Evolutionary conservation across 1,140 invertebrate species (phyloP), one percentile per base, ranked within the genome.

Genomic region (Drosophila tristis): DNA sequence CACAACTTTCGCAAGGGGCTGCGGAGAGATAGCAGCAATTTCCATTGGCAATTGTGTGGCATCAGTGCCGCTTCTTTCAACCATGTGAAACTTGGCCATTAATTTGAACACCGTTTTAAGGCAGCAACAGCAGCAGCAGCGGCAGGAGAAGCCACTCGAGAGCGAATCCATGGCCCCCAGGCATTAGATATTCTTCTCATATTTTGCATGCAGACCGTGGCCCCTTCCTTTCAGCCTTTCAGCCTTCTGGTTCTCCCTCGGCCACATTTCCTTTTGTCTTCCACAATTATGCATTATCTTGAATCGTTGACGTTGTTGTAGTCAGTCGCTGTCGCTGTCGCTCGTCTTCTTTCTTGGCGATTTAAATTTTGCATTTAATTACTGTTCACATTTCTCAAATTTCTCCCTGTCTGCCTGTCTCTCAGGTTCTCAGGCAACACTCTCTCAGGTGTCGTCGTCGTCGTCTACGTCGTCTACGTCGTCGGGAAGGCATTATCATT

Each of bases 31-130:
- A 73, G 49, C 61, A 49, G 73, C 73, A 75, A 75, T 75, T 82
- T 75, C 62, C 73, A 80, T 80, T 85, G 81, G 73, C 77, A 86
- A 85, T 85, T 85, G 80, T 86, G 62, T 84, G 60, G 51, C 62
- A 73, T 63, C 50, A 64, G 15, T 56, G 60, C 54, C 42, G 56
- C 47, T 74, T 60, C 39, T 60, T 47, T 35, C 48, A 51, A 49
- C 63, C 81, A 86, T 86, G 81, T 86, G 81, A 87, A 86, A 87
- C 81, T 86, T 74, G 76, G 81, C 67, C 81, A 86, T 86, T 86
- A 86, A 87, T 86, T 86, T 86, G 74, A 80, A 78, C 65, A 65
- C 74, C 80, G 80, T 85, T 84, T 84, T 79, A 67, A 43, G 58
- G 23, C 29, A 49, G n/a, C 31, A 5, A 43, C 39, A 48, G 45